Base-by-base conservation (phyloP, 2,888 invertebrate genomes). In the Drosophila peninsularis region DNA sequence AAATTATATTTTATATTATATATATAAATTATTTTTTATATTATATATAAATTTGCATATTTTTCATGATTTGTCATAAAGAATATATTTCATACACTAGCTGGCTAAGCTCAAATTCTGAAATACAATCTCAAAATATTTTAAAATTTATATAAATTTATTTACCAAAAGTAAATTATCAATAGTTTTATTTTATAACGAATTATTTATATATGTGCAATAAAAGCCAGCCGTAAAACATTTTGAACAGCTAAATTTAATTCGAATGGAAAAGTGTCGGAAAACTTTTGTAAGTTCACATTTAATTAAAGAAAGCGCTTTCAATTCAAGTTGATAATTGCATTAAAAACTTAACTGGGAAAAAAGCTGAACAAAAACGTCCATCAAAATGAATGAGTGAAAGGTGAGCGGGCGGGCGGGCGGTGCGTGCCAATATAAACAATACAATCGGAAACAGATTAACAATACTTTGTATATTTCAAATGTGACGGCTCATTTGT, bases 391-490 rank as follows among this genome's bases (percentile, higher is more conserved):
- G 71, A 62, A 47, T 19, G 14, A 32, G 27, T 34, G 36, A 5
- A 17, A 17, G 36, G 24, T 50, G 44, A 36, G 17, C 14, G 19
- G 10, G 6, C 3, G 1, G 9, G 17, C 2, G 30, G 47, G 32
- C 21, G 54, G 30, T 42, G 32, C 21, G 54, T 54, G 54, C 21
- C 54, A 24, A 27, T 30, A 30, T 62, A 57, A 55, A 45, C 52
- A 58, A 62, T 58, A 17, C 41, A 62, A 62, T 62, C 37, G 52
- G 52, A 66, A 66, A 64, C 62, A 78, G 78, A 77, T 75, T 71
- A 71, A 67, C 66, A 54, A 42, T 64, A 24, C 63, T 37, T 52
- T 55, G 62, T 50, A 67, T 71, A 62, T 75, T 60, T 36, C 44
- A 52, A 67, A 45, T 57, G 42, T 74, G 71, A 66, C 47, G 71